A percentile compares a stretch with the other conserved stretches of the same genome.
phyloP scores from a whole-genome alignment of 2,797 vertebrate species.

The Heterohyrax brucei region DNA sequence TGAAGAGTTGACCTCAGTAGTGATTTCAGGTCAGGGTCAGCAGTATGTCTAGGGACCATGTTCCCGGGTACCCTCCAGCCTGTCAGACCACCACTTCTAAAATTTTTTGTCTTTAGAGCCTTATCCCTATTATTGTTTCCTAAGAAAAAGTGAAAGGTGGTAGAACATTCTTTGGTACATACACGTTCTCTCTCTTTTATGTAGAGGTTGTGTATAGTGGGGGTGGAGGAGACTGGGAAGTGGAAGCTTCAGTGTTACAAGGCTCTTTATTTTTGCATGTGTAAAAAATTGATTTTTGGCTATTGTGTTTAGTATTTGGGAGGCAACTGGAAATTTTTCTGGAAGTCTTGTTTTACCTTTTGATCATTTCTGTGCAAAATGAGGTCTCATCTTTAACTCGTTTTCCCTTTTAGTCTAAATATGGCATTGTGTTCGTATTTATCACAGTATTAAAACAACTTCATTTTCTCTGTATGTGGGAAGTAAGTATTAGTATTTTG shows the following conservation, averaged over 20 bases:
- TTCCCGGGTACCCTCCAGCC: too few relatives aligned
- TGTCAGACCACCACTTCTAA: background rate
- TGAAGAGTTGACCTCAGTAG: too few relatives aligned
- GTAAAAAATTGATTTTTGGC: conserved; percentile 12
- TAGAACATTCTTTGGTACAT: background rate
- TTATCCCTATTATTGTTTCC: background rate
- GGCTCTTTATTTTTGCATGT: conserved; percentile 11
- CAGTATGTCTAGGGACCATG: too few relatives aligned
- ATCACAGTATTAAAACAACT: conserved; percentile 10
- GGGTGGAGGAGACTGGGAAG: background rate
- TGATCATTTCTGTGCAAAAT: conserved; percentile 51
- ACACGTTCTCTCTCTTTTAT: background rate
- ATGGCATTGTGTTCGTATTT: background rate
- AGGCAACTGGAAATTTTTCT: background rate
- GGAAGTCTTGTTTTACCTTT: conserved; percentile 4
- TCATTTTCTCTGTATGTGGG: background rate
- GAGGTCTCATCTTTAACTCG: conserved; percentile 47
- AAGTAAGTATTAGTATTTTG: conserved; percentile 40
- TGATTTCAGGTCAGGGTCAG: too few relatives aligned
- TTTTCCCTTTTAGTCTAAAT: background rate
- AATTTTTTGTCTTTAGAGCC: background rate
- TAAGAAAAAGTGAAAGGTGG: conserved; percentile 51
- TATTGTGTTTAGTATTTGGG: conserved; percentile 3
- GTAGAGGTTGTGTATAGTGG: background rate
- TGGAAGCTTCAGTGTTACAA: background rate